Evolutionary conservation across 1,140 invertebrate genomes (phyloP), one percentile per base, ranked within the genome.

Genomic region (Physella acuta): DNA sequence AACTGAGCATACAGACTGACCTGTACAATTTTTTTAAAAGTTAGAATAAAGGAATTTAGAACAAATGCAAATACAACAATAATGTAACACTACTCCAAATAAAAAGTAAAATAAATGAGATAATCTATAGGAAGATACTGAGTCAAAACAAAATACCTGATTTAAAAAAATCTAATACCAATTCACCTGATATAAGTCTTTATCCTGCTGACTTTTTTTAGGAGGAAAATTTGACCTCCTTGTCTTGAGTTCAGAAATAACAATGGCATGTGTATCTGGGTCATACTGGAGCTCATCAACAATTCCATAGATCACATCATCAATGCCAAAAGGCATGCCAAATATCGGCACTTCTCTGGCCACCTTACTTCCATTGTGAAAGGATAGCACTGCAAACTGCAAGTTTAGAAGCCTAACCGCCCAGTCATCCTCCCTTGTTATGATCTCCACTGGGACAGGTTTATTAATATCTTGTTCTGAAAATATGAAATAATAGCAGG

Each of bases 201-300:
- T 75, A 36, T 70, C 70, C 60, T 73, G 68, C 39, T 81, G 76
- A n/a, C 79, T 68, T 44, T 76, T 75, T n/a, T 75, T 76, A 17
- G 81, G 81, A 11, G 75, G 37, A 16, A 58, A 62, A 30, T 34
- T 72, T 0, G 59, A 70, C n/a, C 63, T 75, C 39, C 79, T 75
- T 16, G 82, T 83, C 70, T 83, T 83, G 28, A 83, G 67, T 63
- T 83, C 82, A 11, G 55, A 63, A 31, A 83, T 62, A 39, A 78
- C 75, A 33, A 81, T 56, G 4, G 69, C 70, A 61, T 77, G 79
- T 4, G 60, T 67, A 16, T 77, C 72, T n/a, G 75, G 75, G 66
- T 83, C 76, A 74, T 80, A 83, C 20, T 73, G 72, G 0, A 83
- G 73, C 61, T 83, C 80, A 65, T 83, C 82, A 49, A 82, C 78